A percentile compares a stretch with the other conserved stretches of the same genome.
phyloP scores from a whole-genome alignment of 2,113 vertebrate genomes.

The Hippocampus barbouri region DNA sequence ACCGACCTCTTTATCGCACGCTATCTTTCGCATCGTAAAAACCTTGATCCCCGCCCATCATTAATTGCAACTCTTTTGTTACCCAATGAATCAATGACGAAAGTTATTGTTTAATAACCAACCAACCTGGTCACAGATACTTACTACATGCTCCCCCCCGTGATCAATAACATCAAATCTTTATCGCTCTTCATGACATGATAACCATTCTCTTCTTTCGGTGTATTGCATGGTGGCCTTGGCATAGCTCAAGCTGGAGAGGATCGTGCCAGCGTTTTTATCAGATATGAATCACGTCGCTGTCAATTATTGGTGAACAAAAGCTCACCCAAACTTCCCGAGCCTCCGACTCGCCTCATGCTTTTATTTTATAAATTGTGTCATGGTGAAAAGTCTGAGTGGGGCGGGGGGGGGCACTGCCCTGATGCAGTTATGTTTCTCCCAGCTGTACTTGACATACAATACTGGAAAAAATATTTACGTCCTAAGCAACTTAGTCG shows the following conservation, averaged over 20 bases:
- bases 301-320: slow-evolving; percentile 16
- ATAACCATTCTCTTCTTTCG: background rate
- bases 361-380: background rate
- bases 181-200: background rate
- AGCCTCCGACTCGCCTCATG: background rate
- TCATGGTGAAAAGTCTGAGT: too few relatives aligned
- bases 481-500: too few relatives aligned
- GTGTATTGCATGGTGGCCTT: slow-evolving; percentile 7
- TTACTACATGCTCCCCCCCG: background rate
- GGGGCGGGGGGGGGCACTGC: too few relatives aligned
- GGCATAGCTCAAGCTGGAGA: background rate
- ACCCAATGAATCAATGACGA: background rate
- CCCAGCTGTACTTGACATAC: too few relatives aligned
- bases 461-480: too few relatives aligned
- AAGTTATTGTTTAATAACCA: background rate
- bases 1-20: background rate
- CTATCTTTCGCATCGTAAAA: background rate
- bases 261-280: slow-evolving; percentile 1
- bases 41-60: background rate
- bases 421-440: too few relatives aligned
- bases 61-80: background rate
- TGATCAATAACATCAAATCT: background rate
- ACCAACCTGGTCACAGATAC: background rate
- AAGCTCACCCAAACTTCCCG: background rate
- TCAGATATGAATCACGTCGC: slow-evolving; percentile 4